Evolutionary conservation across 2,797 vertebrate species (phyloP).

Genomic region (Phyllotis vaccarum): DNA sequence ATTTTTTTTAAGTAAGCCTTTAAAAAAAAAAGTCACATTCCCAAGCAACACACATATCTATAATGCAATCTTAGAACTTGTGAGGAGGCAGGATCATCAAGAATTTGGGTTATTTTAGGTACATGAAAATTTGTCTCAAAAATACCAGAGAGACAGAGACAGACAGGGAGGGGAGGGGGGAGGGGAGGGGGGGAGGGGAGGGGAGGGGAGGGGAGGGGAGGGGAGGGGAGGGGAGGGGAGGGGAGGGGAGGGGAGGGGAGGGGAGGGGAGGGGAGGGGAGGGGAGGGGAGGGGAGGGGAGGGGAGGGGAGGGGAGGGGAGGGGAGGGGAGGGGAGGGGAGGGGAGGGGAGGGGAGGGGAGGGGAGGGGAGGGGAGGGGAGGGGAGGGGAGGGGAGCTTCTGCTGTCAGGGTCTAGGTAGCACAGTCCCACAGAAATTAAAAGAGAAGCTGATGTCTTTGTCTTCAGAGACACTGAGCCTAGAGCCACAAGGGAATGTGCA

Average conservation of each 20-base stretch:
- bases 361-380: background rate
- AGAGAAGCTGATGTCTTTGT: background rate
- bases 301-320: background rate
- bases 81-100: background rate
- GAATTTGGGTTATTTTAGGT: background rate
- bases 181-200: background rate
- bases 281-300: fast-evolving
- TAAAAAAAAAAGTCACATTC: background rate
- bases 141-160: background rate
- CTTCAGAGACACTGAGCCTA: background rate
- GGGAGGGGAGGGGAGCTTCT: background rate
- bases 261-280: background rate
- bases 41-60: background rate
- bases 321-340: background rate
- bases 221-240: fast-evolving
- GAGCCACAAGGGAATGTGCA: background rate
- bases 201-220: background rate
- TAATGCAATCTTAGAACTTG: background rate
- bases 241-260: background rate
- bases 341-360: fast-evolving
- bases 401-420: background rate
- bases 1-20: no score
- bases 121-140: background rate
- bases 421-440: background rate
- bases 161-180: background rate